Evolutionary conservation across 2,888 invertebrate species (phyloP).

Genomic region (Piscicola geometra): DNA sequence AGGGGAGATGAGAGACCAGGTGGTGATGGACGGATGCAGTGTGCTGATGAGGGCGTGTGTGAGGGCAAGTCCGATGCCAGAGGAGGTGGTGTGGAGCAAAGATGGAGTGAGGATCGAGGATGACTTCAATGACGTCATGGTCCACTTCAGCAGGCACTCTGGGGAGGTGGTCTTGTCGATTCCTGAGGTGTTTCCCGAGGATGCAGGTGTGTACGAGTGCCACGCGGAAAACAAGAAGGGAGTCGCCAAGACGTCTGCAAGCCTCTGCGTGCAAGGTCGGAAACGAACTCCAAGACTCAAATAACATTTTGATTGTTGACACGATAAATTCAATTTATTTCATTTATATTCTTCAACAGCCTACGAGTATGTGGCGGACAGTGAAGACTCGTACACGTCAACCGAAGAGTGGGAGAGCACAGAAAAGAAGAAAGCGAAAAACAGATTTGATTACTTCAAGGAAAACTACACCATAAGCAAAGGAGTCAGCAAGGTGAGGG

Average conservation of each 20-base stretch:
- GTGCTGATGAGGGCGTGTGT: slow-evolving; percentile 55
- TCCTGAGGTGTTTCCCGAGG: slow-evolving; percentile 91
- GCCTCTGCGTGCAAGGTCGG: slow-evolving; percentile 49
- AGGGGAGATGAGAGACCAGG: background rate
- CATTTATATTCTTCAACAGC: slow-evolving; percentile 60
- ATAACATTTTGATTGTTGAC: background rate
- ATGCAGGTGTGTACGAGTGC: slow-evolving; percentile 95
- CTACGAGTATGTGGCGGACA: slow-evolving; percentile 84
- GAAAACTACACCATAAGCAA: background rate
- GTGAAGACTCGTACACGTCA: slow-evolving; percentile 66
- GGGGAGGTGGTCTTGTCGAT: slow-evolving; percentile 74
- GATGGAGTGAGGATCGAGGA: slow-evolving; percentile 62
- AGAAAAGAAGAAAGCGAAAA: background rate
- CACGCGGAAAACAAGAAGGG: slow-evolving; percentile 89
- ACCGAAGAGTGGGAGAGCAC: slow-evolving; percentile 48
- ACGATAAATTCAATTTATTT: background rate
- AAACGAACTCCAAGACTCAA: too few relatives aligned
- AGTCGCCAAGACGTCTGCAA: slow-evolving; percentile 73
- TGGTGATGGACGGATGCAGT: background rate
- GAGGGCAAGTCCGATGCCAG: slow-evolving; percentile 83
- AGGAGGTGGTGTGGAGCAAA: slow-evolving; percentile 91
- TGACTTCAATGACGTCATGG: slow-evolving; percentile 46
- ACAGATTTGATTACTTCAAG: background rate
- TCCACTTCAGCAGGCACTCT: slow-evolving; percentile 50
- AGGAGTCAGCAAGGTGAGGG: background rate